A percentile compares a stretch with the other conserved stretches of the same genome.
phyloP scores from a whole-genome alignment of 2,797 vertebrate genomes.

The Eurystomus glaucurus region DNA sequence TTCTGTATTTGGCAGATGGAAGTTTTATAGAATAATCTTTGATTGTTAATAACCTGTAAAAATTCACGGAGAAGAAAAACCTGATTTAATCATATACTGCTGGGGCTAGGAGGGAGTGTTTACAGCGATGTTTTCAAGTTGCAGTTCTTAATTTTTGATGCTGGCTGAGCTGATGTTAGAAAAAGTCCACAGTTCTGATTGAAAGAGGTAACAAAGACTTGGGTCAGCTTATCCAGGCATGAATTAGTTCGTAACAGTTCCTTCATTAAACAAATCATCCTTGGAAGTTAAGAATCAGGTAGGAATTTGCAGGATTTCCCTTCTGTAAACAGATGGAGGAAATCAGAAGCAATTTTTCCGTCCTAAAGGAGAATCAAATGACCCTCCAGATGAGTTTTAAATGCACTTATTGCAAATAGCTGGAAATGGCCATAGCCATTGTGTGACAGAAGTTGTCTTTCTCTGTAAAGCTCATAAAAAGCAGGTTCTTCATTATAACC shows the following conservation, averaged over 20 bases:
- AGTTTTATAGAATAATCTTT: neutral
- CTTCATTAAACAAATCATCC: neutral
- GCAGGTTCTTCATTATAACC: neutral
- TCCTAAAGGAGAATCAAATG: neutral
- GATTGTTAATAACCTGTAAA: neutral
- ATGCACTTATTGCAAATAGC: neutral
- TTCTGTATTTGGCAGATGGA: neutral
- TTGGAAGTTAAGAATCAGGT: constrained; percentile 21
- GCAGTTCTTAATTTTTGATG: neutral
- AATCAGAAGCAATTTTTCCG: constrained; percentile 25
- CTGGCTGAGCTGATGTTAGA: neutral
- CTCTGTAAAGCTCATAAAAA: neutral
- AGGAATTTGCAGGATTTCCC: constrained; percentile 37
- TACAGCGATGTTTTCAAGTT: neutral
- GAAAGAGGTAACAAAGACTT: constrained; percentile 25
- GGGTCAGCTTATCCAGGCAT: neutral
- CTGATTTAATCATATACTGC: neutral
- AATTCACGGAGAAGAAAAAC: neutral
- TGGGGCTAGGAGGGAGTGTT: neutral
- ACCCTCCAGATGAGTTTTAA: constrained; percentile 13
- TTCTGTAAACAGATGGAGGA: constrained; percentile 41
- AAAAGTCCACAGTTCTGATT: neutral
- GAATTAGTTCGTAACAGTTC: constrained; percentile 15
- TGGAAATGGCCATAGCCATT: neutral
- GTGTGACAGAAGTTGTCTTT: neutral